phyloP scores from a whole-genome alignment of 2,797 vertebrate species.

The Glyptemys insculpta region DNA sequence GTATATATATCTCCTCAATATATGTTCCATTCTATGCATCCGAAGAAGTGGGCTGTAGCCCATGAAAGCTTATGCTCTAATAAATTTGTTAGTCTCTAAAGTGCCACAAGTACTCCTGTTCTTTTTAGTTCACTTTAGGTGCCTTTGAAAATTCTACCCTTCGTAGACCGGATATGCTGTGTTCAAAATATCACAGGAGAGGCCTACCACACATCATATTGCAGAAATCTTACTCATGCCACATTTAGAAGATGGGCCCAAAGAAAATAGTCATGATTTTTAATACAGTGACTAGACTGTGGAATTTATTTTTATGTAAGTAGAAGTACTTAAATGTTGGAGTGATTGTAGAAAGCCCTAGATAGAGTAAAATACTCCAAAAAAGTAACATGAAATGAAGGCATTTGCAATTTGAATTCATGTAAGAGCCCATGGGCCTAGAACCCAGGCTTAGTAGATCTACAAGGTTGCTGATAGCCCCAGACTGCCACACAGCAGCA shows the following conservation, averaged over 20 bases:
- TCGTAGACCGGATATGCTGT: neutral
- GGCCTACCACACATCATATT: neutral
- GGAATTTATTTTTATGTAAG: neutral
- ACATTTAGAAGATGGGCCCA: neutral
- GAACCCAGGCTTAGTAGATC: neutral
- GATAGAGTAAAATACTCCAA: neutral
- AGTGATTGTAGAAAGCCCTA: constrained; percentile 10
- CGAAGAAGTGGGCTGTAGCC: too few species aligned
- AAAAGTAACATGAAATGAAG: neutral
- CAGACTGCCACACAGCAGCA: neutral
- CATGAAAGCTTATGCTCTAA: too few species aligned
- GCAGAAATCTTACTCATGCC: neutral
- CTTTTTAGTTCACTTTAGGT: neutral
- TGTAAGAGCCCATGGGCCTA: neutral
- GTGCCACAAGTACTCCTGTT: too few species aligned
- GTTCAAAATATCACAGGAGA: neutral
- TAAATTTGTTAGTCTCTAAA: too few species aligned
- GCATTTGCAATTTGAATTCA: neutral
- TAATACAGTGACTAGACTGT: neutral
- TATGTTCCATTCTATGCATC: too few species aligned
- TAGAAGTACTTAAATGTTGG: neutral
- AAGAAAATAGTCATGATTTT: constrained; percentile 30
- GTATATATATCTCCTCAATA: too few species aligned
- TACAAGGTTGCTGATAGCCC: neutral
- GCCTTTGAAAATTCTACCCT: neutral